Evolutionary conservation across 2,888 invertebrate genomes (phyloP), one percentile per base, ranked within the genome.

Genomic region (Diarsia dahlii): DNA sequence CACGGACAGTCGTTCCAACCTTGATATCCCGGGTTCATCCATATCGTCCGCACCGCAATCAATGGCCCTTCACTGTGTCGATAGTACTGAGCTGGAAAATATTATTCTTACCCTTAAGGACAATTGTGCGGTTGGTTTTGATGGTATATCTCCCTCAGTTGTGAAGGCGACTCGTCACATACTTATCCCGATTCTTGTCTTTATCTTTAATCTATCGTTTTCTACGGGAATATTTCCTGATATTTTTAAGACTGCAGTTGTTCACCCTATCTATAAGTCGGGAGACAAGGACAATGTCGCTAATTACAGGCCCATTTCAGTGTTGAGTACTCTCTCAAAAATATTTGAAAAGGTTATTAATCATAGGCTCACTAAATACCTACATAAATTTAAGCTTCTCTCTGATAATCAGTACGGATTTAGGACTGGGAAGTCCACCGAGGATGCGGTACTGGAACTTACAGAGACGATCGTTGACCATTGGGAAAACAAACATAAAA

Each of bases 121-220:
- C 34, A 34, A 34, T 54, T 20, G 8, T 52, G 20, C 12, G 6
- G 9, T 23, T 23, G 12, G 23, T 9, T 23, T 23, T 23, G 56
- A 23, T 23, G 54, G n/a, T 1, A 54, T 54, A n/a, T 54, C n/a
- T n/a, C n/a, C 54, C 54, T 20, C n/a, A n/a, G n/a, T 54, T n/a
- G 54, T 54, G 54, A 54, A 54, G 54, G 54, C n/a, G 54, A 54
- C 54, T 54, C 54, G 54, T n/a, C 54, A 54, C 54, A n/a, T 54
- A n/a, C n/a, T n/a, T 54, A 54, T 54, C n/a, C n/a, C 8, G 54
- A 54, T 54, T 8, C 9, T 54, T n/a, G 9, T n/a, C 3, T n/a
- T 54, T 4, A 1, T n/a, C n/a, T 54, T n/a, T 8, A 54, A n/a
- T 54, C 10, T n/a, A 6, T 20, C n/a, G 2, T 54, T 54, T 54